These are phyloP conservation scores for Philopedon plagiatum DNA, from an alignment of 2,888 invertebrate species.

Conservation along the genomic window DNA sequence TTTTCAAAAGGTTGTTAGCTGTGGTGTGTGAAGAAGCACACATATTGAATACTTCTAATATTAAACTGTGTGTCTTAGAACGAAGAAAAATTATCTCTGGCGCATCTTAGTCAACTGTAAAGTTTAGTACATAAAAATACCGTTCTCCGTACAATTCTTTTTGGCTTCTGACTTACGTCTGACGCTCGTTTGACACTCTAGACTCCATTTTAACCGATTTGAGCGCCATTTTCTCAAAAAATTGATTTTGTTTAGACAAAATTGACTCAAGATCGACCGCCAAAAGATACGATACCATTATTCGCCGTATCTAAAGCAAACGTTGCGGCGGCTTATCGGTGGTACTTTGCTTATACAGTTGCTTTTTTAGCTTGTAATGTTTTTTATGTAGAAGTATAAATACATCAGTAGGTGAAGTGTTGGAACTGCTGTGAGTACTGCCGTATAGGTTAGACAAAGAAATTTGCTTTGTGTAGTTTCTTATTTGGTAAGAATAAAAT, in stretches of 20 bases:
- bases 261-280: background rate
- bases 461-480: no score
- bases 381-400: background rate
- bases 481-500: no score
- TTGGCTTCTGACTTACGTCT: no score
- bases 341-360: conserved; percentile 43
- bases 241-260: background rate
- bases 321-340: conserved; percentile 21
- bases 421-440: conserved; percentile 1
- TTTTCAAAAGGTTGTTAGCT: conserved; percentile 2
- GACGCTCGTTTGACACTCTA: background rate
- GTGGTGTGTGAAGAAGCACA: background rate
- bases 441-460: no score
- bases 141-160: no score
- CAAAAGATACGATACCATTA: conserved; percentile 29
- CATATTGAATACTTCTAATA: background rate
- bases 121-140: no score
- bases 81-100: no score
- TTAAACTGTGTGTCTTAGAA: no score
- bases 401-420: conserved; percentile 5
- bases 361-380: conserved; percentile 11
- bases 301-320: conserved; percentile 39
- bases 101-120: no score
- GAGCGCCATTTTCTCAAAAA: conserved; percentile 37
- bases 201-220: conserved; percentile 27